A percentile compares a stretch with the other conserved stretches of the same genome.
These are phyloP conservation scores for Pseudotriccus pelzelni DNA, from an alignment of 2,797 vertebrate genomes.

Conservation along the genomic window DNA sequence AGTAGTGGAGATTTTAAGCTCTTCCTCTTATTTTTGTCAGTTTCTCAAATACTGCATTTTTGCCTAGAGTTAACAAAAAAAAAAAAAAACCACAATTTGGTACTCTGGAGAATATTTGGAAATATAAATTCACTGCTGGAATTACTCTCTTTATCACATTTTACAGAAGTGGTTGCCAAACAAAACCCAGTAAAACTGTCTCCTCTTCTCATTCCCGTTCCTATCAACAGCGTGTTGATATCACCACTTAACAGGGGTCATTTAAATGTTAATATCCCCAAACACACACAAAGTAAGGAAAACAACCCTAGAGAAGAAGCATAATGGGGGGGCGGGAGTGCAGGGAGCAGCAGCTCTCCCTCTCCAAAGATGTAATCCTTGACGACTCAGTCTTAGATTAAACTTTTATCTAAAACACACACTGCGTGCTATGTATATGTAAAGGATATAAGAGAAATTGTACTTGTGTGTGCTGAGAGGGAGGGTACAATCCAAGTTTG, in stretches of 20 bases:
- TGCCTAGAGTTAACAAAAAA: not conserved
- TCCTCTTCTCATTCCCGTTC: not conserved
- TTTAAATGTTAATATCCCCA: conserved; percentile 2
- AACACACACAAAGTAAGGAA: not conserved
- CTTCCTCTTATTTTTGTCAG: not conserved
- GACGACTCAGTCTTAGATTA: not conserved
- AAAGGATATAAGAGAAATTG: not conserved
- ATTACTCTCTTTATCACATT: not conserved
- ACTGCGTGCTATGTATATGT: not conserved
- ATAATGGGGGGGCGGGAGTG: too few species aligned
- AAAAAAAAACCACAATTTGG: too few species aligned
- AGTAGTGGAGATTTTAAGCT: not conserved
- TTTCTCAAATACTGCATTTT: not conserved
- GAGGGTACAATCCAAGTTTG: not conserved
- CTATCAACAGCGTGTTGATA: not conserved
- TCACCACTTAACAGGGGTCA: not conserved
- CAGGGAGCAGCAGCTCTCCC: not conserved
- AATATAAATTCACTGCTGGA: not conserved
- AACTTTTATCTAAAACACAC: not conserved
- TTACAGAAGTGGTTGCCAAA: not conserved
- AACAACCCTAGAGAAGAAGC: not conserved
- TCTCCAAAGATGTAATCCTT: not conserved
- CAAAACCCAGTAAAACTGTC: not conserved
- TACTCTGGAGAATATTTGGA: not conserved
- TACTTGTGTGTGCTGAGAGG: not conserved